These are phyloP conservation scores for Rhopalosiphum nymphaeae DNA, from an alignment of 2,888 invertebrate genomes.

Conservation along the genomic window DNA sequence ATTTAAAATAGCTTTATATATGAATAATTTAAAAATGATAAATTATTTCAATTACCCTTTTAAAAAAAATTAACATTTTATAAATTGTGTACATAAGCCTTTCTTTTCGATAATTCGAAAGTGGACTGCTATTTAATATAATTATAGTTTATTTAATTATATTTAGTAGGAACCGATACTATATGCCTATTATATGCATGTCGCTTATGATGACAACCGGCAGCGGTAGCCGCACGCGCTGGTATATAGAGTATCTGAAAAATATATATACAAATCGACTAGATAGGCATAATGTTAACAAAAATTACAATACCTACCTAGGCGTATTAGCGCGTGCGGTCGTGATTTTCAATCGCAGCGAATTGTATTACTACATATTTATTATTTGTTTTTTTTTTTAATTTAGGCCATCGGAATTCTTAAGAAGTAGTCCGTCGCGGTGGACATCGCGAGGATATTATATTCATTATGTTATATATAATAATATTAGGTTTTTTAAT, in stretches of 20 bases:
- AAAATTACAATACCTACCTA: background rate
- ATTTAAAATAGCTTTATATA: background rate
- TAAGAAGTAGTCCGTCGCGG: slow-evolving; percentile 31
- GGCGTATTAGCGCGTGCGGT: background rate
- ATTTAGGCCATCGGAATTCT: slow-evolving; percentile 33
- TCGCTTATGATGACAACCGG: background rate
- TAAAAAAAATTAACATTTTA: background rate
- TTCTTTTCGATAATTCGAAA: background rate
- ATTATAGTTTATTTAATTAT: background rate
- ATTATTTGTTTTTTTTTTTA: background rate
- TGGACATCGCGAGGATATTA: slow-evolving; percentile 5
- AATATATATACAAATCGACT: background rate
- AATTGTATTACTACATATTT: slow-evolving; percentile 22
- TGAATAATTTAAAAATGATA: background rate
- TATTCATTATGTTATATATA: background rate
- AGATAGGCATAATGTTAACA: background rate
- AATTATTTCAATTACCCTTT: background rate
- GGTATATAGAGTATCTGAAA: background rate
- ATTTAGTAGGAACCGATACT: background rate
- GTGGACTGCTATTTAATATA: background rate
- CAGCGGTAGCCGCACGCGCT: background rate
- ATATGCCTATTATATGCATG: background rate
- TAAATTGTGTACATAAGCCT: background rate
- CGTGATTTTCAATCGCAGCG: slow-evolving; percentile 11
- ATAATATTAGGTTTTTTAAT: background rate